Evolutionary conservation across 1,140 invertebrate species (phyloP).

Genomic region (Pantala flavescens): DNA sequence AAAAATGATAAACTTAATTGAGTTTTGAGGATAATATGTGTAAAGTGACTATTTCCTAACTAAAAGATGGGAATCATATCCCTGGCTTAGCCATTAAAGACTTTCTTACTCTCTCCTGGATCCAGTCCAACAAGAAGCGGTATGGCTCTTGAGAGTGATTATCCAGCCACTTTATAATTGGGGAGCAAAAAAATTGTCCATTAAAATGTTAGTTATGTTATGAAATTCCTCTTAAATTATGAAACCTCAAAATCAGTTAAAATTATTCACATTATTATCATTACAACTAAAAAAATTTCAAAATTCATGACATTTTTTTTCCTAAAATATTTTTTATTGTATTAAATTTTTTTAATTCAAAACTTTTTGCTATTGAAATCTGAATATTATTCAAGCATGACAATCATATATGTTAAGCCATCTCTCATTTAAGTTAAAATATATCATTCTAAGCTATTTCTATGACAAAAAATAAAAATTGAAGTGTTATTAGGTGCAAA

Average conservation of each 20-base stretch:
- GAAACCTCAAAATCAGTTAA: constrained; percentile 32
- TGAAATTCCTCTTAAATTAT: too few species aligned
- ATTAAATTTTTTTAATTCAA: too few species aligned
- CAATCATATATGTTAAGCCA: too few species aligned
- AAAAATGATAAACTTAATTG: neutral
- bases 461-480: neutral
- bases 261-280: neutral
- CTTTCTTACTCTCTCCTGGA: constrained; percentile 28
- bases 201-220: neutral
- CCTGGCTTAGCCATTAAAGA: neutral
- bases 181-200: constrained; percentile 15
- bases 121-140: constrained; percentile 49
- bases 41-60: neutral
- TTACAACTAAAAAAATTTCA: too few species aligned
- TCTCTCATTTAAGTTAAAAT: too few species aligned
- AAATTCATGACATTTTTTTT: too few species aligned
- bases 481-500: neutral
- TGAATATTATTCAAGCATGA: too few species aligned
- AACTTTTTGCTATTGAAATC: too few species aligned
- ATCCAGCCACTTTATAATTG: constrained; percentile 47
- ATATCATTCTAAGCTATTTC: too few species aligned
- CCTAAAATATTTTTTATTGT: too few species aligned
- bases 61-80: neutral
- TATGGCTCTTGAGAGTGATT: constrained; percentile 52
- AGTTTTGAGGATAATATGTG: neutral